Percentiles rank a stretch among this genome's conserved stretches.
phyloP scores from a whole-genome alignment of 2,113 vertebrate species.

The Phylloscopus trochiloides region DNA sequence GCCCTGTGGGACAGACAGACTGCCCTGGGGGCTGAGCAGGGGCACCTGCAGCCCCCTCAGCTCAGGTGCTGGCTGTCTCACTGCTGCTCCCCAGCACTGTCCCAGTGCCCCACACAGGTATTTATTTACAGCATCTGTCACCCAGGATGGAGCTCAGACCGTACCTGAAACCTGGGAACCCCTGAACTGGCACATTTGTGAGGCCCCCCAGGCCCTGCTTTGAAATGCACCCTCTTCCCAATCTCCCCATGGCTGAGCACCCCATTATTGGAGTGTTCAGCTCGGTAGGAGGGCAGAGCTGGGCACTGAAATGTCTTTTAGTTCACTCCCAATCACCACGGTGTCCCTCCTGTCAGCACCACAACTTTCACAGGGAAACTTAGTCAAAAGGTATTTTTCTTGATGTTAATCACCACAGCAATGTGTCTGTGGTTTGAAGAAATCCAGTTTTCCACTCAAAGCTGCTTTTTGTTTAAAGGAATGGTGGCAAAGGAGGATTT shows the following conservation, averaged over 20 bases:
- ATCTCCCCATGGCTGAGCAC: background rate
- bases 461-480: background rate
- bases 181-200: too few relatives aligned
- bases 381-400: background rate
- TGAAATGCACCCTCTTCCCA: fast-evolving
- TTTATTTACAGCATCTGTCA: background rate
- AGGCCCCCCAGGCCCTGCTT: background rate
- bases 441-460: background rate
- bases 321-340: too few relatives aligned
- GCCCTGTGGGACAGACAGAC: background rate
- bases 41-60: fast-evolving
- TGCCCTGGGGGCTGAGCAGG: fast-evolving
- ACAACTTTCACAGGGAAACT: background rate
- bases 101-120: fast-evolving
- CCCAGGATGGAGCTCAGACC: fast-evolving
- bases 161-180: fast-evolving
- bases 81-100: fast-evolving
- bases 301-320: background rate
- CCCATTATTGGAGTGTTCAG: too few relatives aligned
- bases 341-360: background rate
- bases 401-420: background rate
- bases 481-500: background rate
- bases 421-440: background rate
- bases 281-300: fast-evolving
- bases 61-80: background rate